Conservation (phyloP, 1,140 invertebrate species). For the Monochamus saltuarius region DNA sequence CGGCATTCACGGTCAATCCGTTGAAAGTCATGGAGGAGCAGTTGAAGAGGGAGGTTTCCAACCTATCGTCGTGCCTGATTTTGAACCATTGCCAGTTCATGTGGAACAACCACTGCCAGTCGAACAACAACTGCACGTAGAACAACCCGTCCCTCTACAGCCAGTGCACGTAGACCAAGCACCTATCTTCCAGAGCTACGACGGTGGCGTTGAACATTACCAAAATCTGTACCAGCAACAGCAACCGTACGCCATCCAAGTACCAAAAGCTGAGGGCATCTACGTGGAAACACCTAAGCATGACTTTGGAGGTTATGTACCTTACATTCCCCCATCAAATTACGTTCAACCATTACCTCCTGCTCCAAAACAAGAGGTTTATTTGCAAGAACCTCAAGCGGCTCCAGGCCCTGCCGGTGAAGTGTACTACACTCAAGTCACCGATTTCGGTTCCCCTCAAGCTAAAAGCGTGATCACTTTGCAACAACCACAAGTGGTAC, state of each 20-base stretch:
- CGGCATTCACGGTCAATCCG: slow-evolving; percentile 22
- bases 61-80: neutral
- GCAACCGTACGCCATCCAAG: slow-evolving; percentile 16
- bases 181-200: slow-evolving; percentile 24
- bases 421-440: too few species aligned
- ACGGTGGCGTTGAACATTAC: slow-evolving; percentile 19
- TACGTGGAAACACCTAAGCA: slow-evolving; percentile 19
- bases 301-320: neutral
- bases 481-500: neutral
- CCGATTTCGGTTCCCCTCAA: too few species aligned
- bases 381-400: too few species aligned
- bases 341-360: too few species aligned
- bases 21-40: slow-evolving; percentile 27
- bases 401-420: too few species aligned
- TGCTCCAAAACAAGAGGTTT: too few species aligned
- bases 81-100: slow-evolving; percentile 3
- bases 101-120: neutral
- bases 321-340: too few species aligned
- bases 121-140: slow-evolving; percentile 8
- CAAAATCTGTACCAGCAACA: slow-evolving; percentile 12
- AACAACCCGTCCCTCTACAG: too few species aligned
- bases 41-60: neutral
- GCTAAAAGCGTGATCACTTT: neutral
- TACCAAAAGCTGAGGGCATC: slow-evolving; percentile 20
- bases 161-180: slow-evolving; percentile 12